A percentile compares a stretch with the other conserved stretches of the same genome.
Evolutionary conservation across 2,113 vertebrate genomes (phyloP).

Genomic region (Alouatta palliata): DNA sequence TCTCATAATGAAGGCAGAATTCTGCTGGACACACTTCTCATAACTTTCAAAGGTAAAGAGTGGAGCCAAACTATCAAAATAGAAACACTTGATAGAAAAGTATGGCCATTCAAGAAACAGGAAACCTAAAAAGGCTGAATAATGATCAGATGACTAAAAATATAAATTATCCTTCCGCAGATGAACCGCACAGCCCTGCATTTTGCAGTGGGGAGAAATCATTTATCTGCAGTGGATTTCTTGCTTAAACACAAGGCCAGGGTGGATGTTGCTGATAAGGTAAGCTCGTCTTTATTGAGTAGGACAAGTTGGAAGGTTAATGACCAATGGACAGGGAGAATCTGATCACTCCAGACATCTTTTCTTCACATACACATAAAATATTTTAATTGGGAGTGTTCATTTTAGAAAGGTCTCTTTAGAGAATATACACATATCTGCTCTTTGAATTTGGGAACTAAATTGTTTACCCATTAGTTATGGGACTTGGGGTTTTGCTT

Average conservation of each 20-base stretch:
- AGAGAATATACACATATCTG: not conserved
- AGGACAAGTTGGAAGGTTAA: not conserved
- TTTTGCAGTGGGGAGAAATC: conserved; percentile 89
- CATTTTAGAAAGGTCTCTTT: not conserved
- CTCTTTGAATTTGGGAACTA: not conserved
- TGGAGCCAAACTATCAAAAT: conserved; percentile 21
- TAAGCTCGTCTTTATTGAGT: conserved; percentile 71
- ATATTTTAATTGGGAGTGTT: not conserved
- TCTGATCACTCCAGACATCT: not conserved
- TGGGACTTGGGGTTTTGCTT: not conserved
- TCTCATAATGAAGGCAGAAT: not conserved
- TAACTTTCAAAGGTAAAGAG: not conserved
- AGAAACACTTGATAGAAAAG: not conserved
- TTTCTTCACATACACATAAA: not conserved
- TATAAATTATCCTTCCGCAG: conserved; percentile 79
- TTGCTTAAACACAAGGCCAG: conserved; percentile 92
- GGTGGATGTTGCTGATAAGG: conserved; percentile 91
- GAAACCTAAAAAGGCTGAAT: not conserved
- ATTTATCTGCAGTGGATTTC: conserved; percentile 85
- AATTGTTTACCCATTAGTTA: not conserved
- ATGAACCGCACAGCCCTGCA: conserved; percentile 90
- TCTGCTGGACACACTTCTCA: not conserved
- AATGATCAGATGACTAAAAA: not conserved
- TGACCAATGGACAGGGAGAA: not conserved
- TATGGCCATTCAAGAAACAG: not conserved